Evolutionary conservation across 2,888 invertebrate species (phyloP), one percentile per base, ranked within the genome.

Genomic region (Eubasilissa splendida): DNA sequence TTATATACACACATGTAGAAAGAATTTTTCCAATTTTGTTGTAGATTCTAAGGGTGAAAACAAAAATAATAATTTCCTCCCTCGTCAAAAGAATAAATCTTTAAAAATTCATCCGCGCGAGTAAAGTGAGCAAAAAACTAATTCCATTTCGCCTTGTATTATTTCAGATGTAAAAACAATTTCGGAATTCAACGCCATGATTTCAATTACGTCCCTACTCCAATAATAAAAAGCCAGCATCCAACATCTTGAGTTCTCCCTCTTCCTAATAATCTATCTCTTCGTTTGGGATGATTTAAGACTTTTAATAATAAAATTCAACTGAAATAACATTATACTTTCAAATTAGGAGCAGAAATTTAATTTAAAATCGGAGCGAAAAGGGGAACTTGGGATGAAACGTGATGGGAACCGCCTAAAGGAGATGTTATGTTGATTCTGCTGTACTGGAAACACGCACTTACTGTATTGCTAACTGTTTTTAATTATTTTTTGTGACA

Each of bases 291-390:
- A 91, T 91, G 90, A 91, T 91, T 90, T 90, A 90, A 90, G 90
- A 90, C 89, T 90, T 91, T 90, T 91, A 91, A 90, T 91, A 91
- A 90, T 90, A 88, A 87, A 89, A 89, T 90, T 88, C 90, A 89
- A 91, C 89, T 90, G 88, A 89, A 89, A 91, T 90, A 90, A 90
- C 91, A 90, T 91, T 91, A 91, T 90, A 91, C 90, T 91, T 91
- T 91, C 90, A 91, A 91, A 91, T 91, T 91, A 89, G 89, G 90
- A 90, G 90, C 90, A 90, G 90, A 91, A 91, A 91, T 91, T 91
- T 90, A 91, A 91, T 91, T 91, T 90, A 90, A 90, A 90, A 89
- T 90, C 88, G 89, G 77, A 66, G 68, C 59, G 71, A 76, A 71
- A 52, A 60, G 68, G 54, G 79, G 79, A 68, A 42, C 53, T 52